phyloP scores from a whole-genome alignment of 2,888 invertebrate species.

The Amaurobius ferox region DNA sequence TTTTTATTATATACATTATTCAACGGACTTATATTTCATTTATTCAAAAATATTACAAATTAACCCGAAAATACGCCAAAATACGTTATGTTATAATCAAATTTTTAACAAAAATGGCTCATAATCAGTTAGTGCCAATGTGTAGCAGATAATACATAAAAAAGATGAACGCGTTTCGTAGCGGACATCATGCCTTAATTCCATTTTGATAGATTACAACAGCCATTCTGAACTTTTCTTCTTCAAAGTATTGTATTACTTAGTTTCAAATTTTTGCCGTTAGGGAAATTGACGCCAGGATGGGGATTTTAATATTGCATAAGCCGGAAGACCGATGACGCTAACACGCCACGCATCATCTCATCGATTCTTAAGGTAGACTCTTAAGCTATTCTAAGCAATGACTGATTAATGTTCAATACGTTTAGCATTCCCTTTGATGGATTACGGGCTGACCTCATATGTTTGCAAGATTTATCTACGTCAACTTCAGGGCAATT shows the following conservation, averaged over 20 bases:
- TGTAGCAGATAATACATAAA: too few species aligned
- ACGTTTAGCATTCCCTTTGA: background rate
- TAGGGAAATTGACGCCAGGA: background rate
- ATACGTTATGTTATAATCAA: too few species aligned
- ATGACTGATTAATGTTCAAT: conserved; percentile 9
- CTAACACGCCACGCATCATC: background rate
- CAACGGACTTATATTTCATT: too few species aligned
- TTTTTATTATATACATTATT: too few species aligned
- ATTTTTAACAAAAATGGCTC: too few species aligned
- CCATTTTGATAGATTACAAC: too few species aligned
- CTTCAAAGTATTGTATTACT: background rate
- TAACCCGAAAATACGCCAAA: too few species aligned
- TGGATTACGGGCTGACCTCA: conserved; percentile 4
- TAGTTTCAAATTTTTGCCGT: background rate
- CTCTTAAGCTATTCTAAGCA: conserved; percentile 11
- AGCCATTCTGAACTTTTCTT: too few species aligned
- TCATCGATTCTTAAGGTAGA: background rate
- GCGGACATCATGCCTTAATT: too few species aligned
- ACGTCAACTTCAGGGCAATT: background rate
- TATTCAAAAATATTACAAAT: too few species aligned
- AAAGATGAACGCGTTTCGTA: too few species aligned
- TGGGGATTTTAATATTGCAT: background rate
- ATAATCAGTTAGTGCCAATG: too few species aligned
- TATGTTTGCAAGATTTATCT: conserved; percentile 9
- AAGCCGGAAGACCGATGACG: background rate